Conservation (phyloP, 2,113 vertebrate genomes). For the Hoplias malabaricus region DNA sequence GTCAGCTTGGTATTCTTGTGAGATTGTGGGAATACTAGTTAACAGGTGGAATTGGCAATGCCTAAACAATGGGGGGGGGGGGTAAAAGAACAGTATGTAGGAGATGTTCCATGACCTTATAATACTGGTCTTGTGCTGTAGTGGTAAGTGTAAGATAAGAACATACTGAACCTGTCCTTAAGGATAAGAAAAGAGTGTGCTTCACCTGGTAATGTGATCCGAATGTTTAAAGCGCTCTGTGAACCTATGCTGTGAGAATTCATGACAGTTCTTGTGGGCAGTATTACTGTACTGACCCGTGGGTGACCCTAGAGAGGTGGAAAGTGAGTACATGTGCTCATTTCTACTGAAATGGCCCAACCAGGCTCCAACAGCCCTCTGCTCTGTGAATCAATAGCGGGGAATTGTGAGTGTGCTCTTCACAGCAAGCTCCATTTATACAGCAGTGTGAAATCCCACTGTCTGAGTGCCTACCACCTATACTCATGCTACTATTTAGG, state of each 20-base stretch:
- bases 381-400: not conserved
- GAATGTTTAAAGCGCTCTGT: not conserved
- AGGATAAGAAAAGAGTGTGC: not conserved
- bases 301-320: conserved; percentile 1
- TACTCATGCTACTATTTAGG: no score
- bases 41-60: no score
- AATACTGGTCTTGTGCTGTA: not conserved
- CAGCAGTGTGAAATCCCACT: not conserved
- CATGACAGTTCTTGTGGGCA: not conserved
- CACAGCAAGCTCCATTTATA: not conserved
- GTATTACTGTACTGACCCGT: not conserved
- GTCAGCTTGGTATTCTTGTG: no score
- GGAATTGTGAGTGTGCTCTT: not conserved
- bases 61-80: no score
- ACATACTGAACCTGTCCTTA: not conserved
- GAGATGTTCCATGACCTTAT: not conserved
- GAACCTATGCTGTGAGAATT: not conserved
- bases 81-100: no score
- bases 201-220: not conserved
- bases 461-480: not conserved
- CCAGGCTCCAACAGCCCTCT: not conserved
- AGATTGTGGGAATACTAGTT: no score
- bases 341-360: not conserved
- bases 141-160: not conserved
- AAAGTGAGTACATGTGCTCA: not conserved